These are phyloP conservation scores for Trialeurodes vaporariorum DNA, from an alignment of 1,140 invertebrate species.

Conservation along the genomic window DNA sequence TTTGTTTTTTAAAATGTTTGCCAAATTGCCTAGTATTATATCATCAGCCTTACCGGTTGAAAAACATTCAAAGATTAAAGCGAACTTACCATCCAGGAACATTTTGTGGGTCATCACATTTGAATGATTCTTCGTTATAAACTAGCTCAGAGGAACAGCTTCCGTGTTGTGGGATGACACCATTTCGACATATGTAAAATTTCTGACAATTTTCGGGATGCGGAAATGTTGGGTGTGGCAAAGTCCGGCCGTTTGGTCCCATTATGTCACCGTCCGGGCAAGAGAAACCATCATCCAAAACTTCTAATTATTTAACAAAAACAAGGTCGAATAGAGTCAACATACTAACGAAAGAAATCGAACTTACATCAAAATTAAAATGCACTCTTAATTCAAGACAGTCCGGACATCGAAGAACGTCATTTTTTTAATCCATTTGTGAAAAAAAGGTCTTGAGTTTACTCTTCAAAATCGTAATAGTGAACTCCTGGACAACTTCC, in stretches of 20 bases:
- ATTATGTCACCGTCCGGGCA: slow-evolving; percentile 58
- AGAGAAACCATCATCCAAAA: slow-evolving; percentile 59
- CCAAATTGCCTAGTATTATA: not conserved
- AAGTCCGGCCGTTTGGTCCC: slow-evolving; percentile 51
- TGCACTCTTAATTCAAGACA: too few relatives aligned
- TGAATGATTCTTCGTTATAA: slow-evolving; percentile 68
- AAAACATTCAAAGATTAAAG: not conserved
- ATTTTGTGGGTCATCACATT: slow-evolving; percentile 65
- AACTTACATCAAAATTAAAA: too few relatives aligned
- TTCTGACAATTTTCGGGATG: slow-evolving; percentile 72
- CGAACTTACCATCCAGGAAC: slow-evolving; percentile 65
- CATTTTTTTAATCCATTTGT: too few relatives aligned
- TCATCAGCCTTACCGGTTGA: slow-evolving; percentile 6
- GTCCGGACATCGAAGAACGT: too few relatives aligned
- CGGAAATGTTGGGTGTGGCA: slow-evolving; percentile 67
- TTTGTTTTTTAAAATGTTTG: slow-evolving; percentile 3
- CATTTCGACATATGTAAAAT: slow-evolving; percentile 74
- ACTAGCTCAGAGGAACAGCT: slow-evolving; percentile 62
- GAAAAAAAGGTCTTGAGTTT: too few relatives aligned
- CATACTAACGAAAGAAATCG: too few relatives aligned
- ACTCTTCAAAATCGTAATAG: too few relatives aligned
- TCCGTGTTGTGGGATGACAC: slow-evolving; percentile 59
- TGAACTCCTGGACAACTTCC: too few relatives aligned
- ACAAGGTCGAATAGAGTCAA: too few relatives aligned
- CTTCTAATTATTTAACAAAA: too few relatives aligned